A percentile compares a stretch with the other conserved stretches of the same genome.
These are phyloP conservation scores for Aphelenchoides fujianensis DNA, from an alignment of 1,140 invertebrate species.

Conservation along the genomic window DNA sequence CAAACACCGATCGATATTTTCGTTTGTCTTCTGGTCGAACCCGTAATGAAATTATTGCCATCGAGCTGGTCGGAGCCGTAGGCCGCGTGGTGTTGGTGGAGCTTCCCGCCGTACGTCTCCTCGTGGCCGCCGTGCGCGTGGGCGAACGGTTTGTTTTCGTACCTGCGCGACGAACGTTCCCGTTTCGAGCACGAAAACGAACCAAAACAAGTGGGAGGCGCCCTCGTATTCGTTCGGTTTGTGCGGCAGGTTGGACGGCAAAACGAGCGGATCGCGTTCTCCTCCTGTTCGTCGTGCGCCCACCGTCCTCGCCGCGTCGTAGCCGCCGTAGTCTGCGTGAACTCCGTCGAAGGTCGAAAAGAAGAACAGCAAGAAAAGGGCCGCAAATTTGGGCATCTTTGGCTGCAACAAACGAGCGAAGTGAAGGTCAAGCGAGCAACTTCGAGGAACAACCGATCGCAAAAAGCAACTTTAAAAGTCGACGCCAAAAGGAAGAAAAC, in stretches of 20 bases:
- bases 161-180: no score
- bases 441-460: no score
- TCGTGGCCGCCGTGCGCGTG: not conserved
- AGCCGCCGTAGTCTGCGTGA: conserved; percentile 1
- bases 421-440: no score
- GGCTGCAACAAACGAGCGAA: no score
- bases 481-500: no score
- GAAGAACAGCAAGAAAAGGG: no score
- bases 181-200: no score
- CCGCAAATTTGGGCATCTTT: no score
- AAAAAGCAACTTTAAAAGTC: no score
- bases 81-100: not conserved
- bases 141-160: conserved; percentile 7
- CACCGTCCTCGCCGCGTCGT: not conserved
- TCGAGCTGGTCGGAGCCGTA: not conserved
- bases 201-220: not conserved
- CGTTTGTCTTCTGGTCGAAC: not conserved
- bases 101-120: not conserved
- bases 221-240: conserved; percentile 13
- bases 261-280: not conserved
- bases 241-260: not conserved
- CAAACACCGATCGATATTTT: not conserved
- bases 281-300: not conserved
- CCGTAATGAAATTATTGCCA: conserved; percentile 2
- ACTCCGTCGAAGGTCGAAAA: no score